Evolutionary conservation across 2,888 invertebrate genomes (phyloP), one percentile per base, ranked within the genome.

Genomic region (Cryptocephalus primarius): DNA sequence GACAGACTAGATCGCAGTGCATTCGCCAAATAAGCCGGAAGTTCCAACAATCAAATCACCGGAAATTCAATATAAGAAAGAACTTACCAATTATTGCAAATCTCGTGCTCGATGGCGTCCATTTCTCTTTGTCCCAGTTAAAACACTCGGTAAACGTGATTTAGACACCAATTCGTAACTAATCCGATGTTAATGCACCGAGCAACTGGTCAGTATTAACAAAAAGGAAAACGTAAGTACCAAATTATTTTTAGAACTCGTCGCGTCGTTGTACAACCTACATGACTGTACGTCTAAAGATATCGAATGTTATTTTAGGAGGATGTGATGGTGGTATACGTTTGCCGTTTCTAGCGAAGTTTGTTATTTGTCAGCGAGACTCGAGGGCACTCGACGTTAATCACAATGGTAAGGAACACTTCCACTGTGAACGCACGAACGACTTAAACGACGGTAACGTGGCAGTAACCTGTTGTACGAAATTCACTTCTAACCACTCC

Each of bases 31-130:
- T 33, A 33, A 42, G 14, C 8, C 31, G 52, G 48, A 49, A 54
- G 47, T 43, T 45, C 36, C 39, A 48, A 55, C 6, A 22, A 22
- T 22, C 3, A 22, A 22, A 22, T 22, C 22, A 22, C 22, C 22
- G 22, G 51, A 44, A 40, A 11, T 22, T 39, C 22, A 38, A 42
- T 9, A 4, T 14, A 4, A 32, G n/a, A 9, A 4, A 32, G n/a
- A 9, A 62, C 64, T 62, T 50, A 63, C 64, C 64, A 64, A 51
- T 64, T 64, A 42, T 59, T 60, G 53, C 64, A 64, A 46, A 64
- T 56, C 54, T 64, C 64, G 38, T 63, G 60, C 43, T 64, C 64
- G 32, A 61, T 11, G 11, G 32, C 8, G 31, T 32, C 42, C 54
- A 44, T 54, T 40, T 48, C 44, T 60, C 57, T 57, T 57, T 59